Conservation (phyloP, 2,113 vertebrate genomes). For the Prunella himalayana region DNA sequence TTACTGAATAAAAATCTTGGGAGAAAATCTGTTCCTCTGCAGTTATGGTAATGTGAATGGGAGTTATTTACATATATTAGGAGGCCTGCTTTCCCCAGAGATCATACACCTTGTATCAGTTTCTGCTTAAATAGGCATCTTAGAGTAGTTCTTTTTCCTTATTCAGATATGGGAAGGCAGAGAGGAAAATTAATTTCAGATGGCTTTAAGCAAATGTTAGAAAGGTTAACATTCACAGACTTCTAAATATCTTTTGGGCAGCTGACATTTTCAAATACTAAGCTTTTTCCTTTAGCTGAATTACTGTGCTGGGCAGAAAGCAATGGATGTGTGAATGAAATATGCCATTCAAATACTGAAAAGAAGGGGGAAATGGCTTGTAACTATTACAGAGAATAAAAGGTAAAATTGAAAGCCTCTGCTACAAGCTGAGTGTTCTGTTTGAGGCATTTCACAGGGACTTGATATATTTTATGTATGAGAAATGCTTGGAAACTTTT, state of each 20-base stretch:
- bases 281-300: constrained; percentile 57
- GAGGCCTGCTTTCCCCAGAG: background rate
- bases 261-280: constrained; percentile 73
- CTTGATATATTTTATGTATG: constrained; percentile 26
- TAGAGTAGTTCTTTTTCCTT: constrained; percentile 10
- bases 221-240: constrained; percentile 70
- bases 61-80: constrained; percentile 40
- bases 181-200: constrained; percentile 66
- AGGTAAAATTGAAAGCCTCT: constrained; percentile 24
- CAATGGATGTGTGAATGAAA: constrained; percentile 68
- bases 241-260: constrained; percentile 72
- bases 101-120: constrained; percentile 46
- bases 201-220: constrained; percentile 73
- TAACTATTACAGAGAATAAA: constrained; percentile 38
- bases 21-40: background rate
- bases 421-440: background rate
- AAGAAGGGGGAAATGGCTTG: constrained; percentile 4
- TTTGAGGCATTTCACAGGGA: background rate
- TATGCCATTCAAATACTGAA: constrained; percentile 46
- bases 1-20: background rate
- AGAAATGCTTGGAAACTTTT: constrained; percentile 4
- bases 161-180: background rate
- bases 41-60: background rate
- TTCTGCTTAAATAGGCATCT: constrained; percentile 52
- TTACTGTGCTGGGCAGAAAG: constrained; percentile 43